Evolutionary conservation across 2,797 vertebrate species (phyloP).

Genomic region (Oreonectes daqikongensis): DNA sequence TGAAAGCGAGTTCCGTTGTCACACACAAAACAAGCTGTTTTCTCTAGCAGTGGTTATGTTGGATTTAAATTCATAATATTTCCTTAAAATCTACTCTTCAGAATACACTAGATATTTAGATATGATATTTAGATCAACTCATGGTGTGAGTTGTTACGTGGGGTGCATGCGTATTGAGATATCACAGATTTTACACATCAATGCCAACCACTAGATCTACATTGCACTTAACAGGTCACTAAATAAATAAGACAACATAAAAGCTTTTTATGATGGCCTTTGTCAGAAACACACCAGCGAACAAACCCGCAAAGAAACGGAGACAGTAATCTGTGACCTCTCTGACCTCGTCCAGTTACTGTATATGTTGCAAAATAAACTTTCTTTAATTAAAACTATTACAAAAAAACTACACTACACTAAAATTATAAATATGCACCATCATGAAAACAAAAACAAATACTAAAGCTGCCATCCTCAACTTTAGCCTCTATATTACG

Average conservation of each 20-base stretch:
- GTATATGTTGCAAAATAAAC: slow-evolving; percentile 31
- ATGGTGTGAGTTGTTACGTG: background rate
- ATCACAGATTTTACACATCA: too few relatives aligned
- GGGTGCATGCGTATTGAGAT: background rate
- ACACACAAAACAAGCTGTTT: background rate
- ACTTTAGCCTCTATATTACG: too few relatives aligned
- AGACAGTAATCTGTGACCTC: slow-evolving; percentile 27
- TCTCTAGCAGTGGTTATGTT: background rate
- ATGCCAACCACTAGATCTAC: background rate
- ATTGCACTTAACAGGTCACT: slow-evolving; percentile 15
- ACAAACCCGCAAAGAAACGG: background rate
- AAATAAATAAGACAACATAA: slow-evolving; percentile 12
- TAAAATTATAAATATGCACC: background rate
- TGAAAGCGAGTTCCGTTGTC: background rate
- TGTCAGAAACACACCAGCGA: background rate
- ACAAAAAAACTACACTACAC: background rate
- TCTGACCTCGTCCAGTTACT: slow-evolving; percentile 1
- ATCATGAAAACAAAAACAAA: background rate
- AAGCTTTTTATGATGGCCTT: background rate
- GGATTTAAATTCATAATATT: background rate
- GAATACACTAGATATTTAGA: too few relatives aligned
- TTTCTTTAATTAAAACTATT: background rate
- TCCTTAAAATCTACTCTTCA: too few relatives aligned
- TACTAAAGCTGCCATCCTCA: too few relatives aligned
- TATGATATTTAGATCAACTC: too few relatives aligned